These are phyloP conservation scores for Abramis brama DNA, from an alignment of 2,113 vertebrate species.

Conservation along the genomic window DNA sequence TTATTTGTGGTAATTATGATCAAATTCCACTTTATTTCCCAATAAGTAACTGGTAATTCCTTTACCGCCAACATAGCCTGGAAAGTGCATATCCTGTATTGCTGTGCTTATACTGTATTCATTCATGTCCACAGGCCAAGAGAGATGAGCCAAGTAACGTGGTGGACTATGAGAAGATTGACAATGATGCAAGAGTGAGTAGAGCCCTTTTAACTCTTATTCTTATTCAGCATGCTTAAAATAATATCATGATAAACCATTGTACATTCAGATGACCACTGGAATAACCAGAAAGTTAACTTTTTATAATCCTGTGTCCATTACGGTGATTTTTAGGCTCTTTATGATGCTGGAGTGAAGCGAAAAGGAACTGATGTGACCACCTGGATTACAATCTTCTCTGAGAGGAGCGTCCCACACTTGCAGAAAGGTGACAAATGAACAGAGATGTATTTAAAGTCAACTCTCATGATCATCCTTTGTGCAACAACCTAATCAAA, in stretches of 20 bases:
- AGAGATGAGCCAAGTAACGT: slow-evolving; percentile 82
- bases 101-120: neutral
- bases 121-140: slow-evolving; percentile 77
- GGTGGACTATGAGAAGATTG: slow-evolving; percentile 91
- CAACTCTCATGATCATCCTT: neutral
- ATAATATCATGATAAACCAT: neutral
- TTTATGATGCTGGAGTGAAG: slow-evolving; percentile 94
- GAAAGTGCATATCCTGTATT: neutral
- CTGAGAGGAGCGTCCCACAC: slow-evolving; percentile 87
- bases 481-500: neutral
- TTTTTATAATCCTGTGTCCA: neutral
- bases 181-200: slow-evolving; percentile 91
- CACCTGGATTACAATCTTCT: slow-evolving; percentile 96
- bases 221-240: neutral
- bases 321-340: slow-evolving; percentile 52
- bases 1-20: neutral
- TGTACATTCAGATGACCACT: neutral
- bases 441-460: neutral
- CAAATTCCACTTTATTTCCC: neutral
- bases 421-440: slow-evolving; percentile 85
- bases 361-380: slow-evolving; percentile 89
- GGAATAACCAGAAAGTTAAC: neutral
- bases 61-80: neutral
- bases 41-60: neutral
- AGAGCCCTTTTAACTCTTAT: neutral